Evolutionary conservation across 2,113 vertebrate genomes (phyloP), one percentile per base, ranked within the genome.

Genomic region (Girardinichthys multiradiatus): DNA sequence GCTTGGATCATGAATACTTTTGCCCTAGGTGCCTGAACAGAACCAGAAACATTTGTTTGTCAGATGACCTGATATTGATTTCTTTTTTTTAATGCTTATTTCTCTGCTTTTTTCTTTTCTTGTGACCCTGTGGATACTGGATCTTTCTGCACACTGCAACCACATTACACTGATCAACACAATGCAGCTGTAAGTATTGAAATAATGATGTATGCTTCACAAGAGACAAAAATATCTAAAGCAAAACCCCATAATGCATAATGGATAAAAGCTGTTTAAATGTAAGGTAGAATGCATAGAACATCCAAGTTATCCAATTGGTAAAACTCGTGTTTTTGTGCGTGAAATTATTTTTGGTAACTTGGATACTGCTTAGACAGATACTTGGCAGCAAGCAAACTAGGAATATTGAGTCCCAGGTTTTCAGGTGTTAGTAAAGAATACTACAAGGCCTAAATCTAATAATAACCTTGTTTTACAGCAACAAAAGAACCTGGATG

Each of bases 401-500:
- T 24, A 14, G 24, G 12, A 29, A 63, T 13, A 65, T 19, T 57
- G 31, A 0, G 3, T 60, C 48, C 70, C 64, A 27, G 17, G 4
- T 24, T 19, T 45, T 17, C 42, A 45, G 42, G 42, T 19, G 31
- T 33, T 33, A 39, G 37, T 39, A 10, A 12, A 0, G 2, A 73
- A 73, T 72, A 70, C 24, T 58, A 39, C 24, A 0, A 68, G n/a
- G 17, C 70, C 64, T 72, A 69, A 17, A 64, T 68, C 2, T 63
- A 31, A 14, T 48, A 59, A 70, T 21, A 37, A 30, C 4, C 1
- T 21, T 86, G 57, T 93, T 68, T 88, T 87, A 76, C 89, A 99
- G 97, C 97, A 99, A 95, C 97, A 97, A 94, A 99, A 99, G 92
- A 98, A 97, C 92, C 96, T 99, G 93, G 98, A 99, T 94, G 98